Conservation (phyloP, 2,888 invertebrate species). For the Leptopilina myrica region DNA sequence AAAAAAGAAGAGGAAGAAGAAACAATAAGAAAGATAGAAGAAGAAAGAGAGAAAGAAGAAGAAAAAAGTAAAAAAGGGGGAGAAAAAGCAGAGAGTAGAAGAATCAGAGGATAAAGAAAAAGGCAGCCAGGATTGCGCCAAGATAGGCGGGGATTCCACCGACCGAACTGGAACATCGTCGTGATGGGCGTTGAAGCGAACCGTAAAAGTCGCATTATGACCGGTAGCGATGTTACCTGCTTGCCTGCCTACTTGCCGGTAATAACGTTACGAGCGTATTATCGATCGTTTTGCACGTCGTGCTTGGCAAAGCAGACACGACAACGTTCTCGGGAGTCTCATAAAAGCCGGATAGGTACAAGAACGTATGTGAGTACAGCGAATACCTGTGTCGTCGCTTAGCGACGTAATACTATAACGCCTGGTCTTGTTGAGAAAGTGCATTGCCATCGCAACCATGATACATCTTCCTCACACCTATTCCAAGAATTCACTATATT, state of each 20-base stretch:
- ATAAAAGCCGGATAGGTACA: conserved; percentile 53
- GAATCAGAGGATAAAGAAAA: conserved; percentile 19
- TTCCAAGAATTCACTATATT: neutral
- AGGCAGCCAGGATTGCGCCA: conserved; percentile 38
- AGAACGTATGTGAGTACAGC: conserved; percentile 17
- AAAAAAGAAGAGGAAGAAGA: neutral
- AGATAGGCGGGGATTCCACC: conserved; percentile 16
- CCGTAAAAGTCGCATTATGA: conserved; percentile 68
- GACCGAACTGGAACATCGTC: conserved; percentile 27
- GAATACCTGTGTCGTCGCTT: conserved; percentile 29
- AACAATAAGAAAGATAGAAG: neutral
- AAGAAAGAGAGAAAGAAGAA: too few relatives aligned
- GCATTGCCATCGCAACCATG: conserved; percentile 29
- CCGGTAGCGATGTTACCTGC: conserved; percentile 65
- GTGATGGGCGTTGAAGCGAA: conserved; percentile 53
- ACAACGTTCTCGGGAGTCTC: conserved; percentile 53
- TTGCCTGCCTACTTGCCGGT: conserved; percentile 66
- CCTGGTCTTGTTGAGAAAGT: conserved; percentile 26
- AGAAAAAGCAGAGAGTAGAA: neutral
- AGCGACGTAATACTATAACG: conserved; percentile 24
- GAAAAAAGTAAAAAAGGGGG: too few relatives aligned
- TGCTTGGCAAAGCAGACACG: conserved; percentile 67
- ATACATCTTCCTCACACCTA: conserved; percentile 37
- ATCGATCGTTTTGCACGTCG: conserved; percentile 71
- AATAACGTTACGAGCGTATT: conserved; percentile 71